Evolutionary conservation across 1,140 invertebrate genomes (phyloP), one percentile per base, ranked within the genome.

Genomic region (Colletes gigas): DNA sequence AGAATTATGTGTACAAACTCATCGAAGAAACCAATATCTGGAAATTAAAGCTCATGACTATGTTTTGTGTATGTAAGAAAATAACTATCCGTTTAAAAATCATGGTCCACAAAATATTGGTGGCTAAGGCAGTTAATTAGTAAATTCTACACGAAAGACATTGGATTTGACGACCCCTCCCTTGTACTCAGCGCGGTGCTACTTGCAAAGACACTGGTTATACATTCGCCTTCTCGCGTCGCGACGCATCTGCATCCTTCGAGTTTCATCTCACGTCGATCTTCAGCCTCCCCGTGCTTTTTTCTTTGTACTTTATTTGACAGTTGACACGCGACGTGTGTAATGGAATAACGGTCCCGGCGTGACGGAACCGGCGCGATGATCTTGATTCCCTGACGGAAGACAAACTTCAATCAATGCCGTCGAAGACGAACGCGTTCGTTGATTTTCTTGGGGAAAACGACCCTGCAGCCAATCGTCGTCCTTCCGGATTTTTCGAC

Each of bases 371-470:
- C 80, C 72, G 70, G 73, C 84, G 84, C 50, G 83, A 86, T 83
- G 80, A 86, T 85, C 75, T 78, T 81, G 78, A 68, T 77, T 62
- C 74, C 77, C 79, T 79, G 83, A 82, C 84, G 84, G 80, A 86
- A 86, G 83, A 82, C 84, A 85, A 85, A 85, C 84, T 86, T 86
- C 84, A 85, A 86, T 86, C 84, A 86, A 84, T 85, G 83, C 83
- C 84, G 80, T 5, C 70, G 84, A 81, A 79, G 84, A 86, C 75
- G 81, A 82, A 82, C 70, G 84, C 83, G 55, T 67, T 59, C 65
- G 69, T 79, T 73, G 77, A 79, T 65, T 79, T 62, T 66, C 21
- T 65, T 52, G 52, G 81, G 62, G 70, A 76, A 60, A 85, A 54
- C 21, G 10, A 9, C 50, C 9, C 50, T 8, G 12, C 60, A 30